Evolutionary conservation across 2,113 vertebrate species (phyloP).

Genomic region (Donacobius atricapilla): DNA sequence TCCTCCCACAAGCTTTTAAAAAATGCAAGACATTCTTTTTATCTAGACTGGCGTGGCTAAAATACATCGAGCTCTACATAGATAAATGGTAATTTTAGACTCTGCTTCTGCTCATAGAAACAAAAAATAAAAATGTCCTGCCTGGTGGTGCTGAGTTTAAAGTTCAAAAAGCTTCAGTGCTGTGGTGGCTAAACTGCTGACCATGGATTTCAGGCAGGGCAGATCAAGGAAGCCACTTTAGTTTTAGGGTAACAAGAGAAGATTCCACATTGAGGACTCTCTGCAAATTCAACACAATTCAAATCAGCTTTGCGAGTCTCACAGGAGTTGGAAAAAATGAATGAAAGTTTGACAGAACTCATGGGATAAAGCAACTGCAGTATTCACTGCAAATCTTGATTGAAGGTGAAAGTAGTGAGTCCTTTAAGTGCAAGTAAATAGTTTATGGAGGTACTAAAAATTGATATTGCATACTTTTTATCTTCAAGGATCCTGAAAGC

Average conservation of each 20-base stretch:
- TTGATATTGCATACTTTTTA: neutral
- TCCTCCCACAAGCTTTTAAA: conserved; percentile 58
- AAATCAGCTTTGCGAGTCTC: neutral
- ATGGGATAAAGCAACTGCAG: neutral
- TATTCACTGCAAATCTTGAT: neutral
- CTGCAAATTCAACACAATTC: neutral
- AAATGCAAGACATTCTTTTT: conserved; percentile 58
- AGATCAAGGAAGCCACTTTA: neutral
- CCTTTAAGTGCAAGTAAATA: neutral
- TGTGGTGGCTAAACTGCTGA: neutral
- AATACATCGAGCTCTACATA: neutral
- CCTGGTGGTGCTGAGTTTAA: neutral
- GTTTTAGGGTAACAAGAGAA: neutral
- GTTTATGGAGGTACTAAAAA: neutral
- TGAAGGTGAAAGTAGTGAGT: neutral
- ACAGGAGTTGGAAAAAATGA: neutral
- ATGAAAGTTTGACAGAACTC: neutral
- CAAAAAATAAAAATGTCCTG: neutral
- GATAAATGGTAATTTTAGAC: conserved; percentile 40
- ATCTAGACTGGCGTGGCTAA: conserved; percentile 44
- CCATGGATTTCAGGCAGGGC: neutral
- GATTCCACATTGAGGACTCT: neutral
- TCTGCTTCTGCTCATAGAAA: neutral
- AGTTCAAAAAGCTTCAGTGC: neutral
- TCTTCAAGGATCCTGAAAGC: neutral